A percentile compares a stretch with the other conserved stretches of the same genome.
Conservation (phyloP, 2,888 invertebrate species). For the Gymnosoma rotundatum region DNA sequence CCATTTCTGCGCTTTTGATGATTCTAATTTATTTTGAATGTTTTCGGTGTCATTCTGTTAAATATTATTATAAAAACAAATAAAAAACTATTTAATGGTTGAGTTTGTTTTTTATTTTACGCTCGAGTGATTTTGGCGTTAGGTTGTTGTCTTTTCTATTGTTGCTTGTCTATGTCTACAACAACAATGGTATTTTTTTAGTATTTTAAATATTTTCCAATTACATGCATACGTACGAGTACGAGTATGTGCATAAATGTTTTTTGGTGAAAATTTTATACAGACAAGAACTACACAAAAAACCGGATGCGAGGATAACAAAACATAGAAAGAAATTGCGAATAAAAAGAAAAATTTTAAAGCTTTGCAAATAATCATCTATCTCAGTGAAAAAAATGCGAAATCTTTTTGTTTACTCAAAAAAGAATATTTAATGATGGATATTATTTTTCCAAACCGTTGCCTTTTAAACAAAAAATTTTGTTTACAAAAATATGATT, state of each 20-base stretch:
- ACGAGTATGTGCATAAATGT: not conserved
- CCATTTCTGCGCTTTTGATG: not conserved
- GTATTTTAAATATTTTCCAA: conserved; percentile 26
- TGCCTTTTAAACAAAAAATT: too few species aligned
- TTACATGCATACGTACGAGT: not conserved
- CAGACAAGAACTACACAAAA: not conserved
- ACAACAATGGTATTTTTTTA: not conserved
- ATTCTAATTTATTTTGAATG: conserved; percentile 22
- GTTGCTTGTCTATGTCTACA: not conserved
- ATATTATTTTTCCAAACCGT: too few species aligned
- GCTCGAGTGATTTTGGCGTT: conserved; percentile 57
- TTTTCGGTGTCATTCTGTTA: conserved; percentile 46
- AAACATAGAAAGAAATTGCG: not conserved
- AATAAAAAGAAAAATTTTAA: too few species aligned
- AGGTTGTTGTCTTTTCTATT: conserved; percentile 22
- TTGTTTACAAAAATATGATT: too few species aligned
- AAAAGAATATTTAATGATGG: too few species aligned
- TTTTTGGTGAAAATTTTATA: too few species aligned
- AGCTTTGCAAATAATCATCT: too few species aligned
- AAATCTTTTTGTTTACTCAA: too few species aligned
- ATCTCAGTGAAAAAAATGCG: too few species aligned
- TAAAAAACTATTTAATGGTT: conserved; percentile 17
- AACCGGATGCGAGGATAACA: conserved; percentile 5
- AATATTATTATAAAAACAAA: conserved; percentile 19
- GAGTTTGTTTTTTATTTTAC: conserved; percentile 53